Conservation (phyloP, 2,888 invertebrate genomes). For the Spialia ferax region DNA sequence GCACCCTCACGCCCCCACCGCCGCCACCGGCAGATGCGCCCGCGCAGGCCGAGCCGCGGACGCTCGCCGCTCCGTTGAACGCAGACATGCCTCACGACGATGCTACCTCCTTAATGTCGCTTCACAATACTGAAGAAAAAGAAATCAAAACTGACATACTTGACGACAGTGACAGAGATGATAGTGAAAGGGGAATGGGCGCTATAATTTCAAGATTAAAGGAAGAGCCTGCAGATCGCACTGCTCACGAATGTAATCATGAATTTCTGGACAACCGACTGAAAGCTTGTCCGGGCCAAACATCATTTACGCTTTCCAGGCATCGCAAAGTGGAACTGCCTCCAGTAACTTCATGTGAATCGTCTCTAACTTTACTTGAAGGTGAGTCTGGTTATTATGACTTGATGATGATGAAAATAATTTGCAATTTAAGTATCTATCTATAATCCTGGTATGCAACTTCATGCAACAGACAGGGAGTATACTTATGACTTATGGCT, state of each 20-base stretch:
- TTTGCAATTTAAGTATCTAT: too few species aligned
- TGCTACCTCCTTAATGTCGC: slow-evolving; percentile 66
- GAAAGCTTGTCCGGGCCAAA: slow-evolving; percentile 74
- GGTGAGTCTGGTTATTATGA: slow-evolving; percentile 60
- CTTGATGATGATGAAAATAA: too few species aligned
- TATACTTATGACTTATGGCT: too few species aligned
- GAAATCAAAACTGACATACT: slow-evolving; percentile 74
- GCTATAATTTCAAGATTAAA: slow-evolving; percentile 68
- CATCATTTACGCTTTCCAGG: slow-evolving; percentile 87
- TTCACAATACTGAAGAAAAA: slow-evolving; percentile 64
- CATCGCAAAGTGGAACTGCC: slow-evolving; percentile 88
- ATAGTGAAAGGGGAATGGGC: slow-evolving; percentile 80
- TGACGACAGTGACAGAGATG: slow-evolving; percentile 74
- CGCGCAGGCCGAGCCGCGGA: slow-evolving; percentile 46
- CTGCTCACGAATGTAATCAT: slow-evolving; percentile 72
- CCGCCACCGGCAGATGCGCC: slow-evolving; percentile 50
- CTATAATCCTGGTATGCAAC: too few species aligned
- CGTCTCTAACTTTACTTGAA: slow-evolving; percentile 68
- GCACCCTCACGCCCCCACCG: slow-evolving; percentile 58
- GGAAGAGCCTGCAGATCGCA: slow-evolving; percentile 61
- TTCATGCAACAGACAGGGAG: too few species aligned
- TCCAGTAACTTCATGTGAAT: slow-evolving; percentile 72
- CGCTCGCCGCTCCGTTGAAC: slow-evolving; percentile 44
- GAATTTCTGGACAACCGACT: slow-evolving; percentile 79
- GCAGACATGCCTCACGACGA: slow-evolving; percentile 74